phyloP scores from a whole-genome alignment of 2,113 vertebrate species.

The Ciconia maguari region DNA sequence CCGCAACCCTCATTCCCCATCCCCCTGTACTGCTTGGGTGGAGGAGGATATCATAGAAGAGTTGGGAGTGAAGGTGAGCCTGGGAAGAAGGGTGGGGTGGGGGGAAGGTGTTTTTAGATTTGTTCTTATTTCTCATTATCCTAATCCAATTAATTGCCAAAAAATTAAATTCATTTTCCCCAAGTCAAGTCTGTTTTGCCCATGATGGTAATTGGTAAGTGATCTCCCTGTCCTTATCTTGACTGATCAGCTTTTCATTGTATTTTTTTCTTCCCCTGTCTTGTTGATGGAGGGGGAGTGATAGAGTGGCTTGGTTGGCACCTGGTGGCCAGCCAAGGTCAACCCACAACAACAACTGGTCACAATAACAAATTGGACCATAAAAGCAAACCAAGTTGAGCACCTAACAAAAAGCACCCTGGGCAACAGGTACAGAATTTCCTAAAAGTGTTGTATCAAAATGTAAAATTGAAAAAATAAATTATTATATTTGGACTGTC shows the following conservation, averaged over 20 bases:
- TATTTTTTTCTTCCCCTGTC: background rate
- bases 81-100: background rate
- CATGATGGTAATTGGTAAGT: background rate
- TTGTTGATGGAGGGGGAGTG: background rate
- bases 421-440: background rate
- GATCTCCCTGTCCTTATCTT: background rate
- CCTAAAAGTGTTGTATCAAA: background rate
- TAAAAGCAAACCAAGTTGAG: background rate
- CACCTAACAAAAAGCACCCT: background rate
- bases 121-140: background rate
- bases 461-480: background rate
- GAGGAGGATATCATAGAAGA: background rate
- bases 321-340: background rate
- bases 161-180: background rate
- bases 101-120: background rate
- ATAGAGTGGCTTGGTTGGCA: background rate
- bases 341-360: background rate
- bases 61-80: background rate
- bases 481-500: background rate
- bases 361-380: background rate
- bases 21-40: background rate
- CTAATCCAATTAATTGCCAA: background rate
- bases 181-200: background rate
- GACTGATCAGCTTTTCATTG: fast-evolving
- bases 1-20: background rate